Base-by-base conservation (phyloP, 2,888 invertebrate genomes). In the Sphaerophoria taeniata region DNA sequence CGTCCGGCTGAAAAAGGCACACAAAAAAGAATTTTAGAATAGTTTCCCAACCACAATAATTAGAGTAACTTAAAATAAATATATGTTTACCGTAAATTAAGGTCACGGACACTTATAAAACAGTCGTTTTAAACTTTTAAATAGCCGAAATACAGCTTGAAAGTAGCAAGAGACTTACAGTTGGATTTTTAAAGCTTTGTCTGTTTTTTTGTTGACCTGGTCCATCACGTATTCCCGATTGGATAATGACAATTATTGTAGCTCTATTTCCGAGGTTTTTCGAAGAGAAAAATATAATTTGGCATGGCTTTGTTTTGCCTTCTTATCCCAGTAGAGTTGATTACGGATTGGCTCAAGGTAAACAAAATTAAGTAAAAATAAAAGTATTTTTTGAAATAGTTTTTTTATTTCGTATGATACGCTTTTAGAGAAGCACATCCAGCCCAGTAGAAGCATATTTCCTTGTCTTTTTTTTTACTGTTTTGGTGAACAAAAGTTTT, bases 71-170 rank as follows among this genome's bases (percentile, higher is more conserved):
- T 39, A 53, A 67, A 67, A 75, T 63, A 63, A 70, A 56, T 63
- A 36, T 45, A 51, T 67, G 53, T 71, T 67, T 72, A 79, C 80
- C 65, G 60, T 75, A 75, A 84, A 80, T 80, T 75, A 80, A 70
- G 84, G 84, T 80, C 84, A 84, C 24, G 71, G 79, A 74, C 84
- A 71, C 58, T 74, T 83, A 79, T 51, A 56, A 69, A 45, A 61
- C 43, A 14, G 24, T 24, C 24, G 24, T 24, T 24, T 24, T 24
- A 24, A 24, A 24, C 24, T 24, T 24, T 53, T 31, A 60, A 16
- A 34, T 6, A 7, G 39, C 53, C 73, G 33, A 70, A 43, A 39
- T 79, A 70, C 83, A 74, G 78, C 63, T 73, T 24, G 39, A 74
- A 24, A 36, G 43, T 9, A 33, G 2, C 34, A 49, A 47, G 45